phyloP scores from a whole-genome alignment of 2,888 invertebrate genomes.

The Acleris emargana region DNA sequence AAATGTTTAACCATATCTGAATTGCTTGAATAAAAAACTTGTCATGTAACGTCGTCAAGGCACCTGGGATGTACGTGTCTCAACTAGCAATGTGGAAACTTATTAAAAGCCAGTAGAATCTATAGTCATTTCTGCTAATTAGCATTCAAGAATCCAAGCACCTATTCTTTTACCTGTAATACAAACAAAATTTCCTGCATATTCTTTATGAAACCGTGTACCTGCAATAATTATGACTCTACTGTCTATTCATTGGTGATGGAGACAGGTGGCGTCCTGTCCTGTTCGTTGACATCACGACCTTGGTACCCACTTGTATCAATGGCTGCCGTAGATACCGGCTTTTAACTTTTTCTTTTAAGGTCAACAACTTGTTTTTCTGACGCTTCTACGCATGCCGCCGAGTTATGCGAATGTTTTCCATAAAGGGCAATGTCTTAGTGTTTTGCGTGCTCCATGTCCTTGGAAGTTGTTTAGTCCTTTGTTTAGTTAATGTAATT shows the following conservation, averaged over 20 bases:
- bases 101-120: neutral
- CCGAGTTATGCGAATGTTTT: constrained; percentile 28
- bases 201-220: constrained; percentile 47
- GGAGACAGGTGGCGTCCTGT: constrained; percentile 76
- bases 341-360: constrained; percentile 65
- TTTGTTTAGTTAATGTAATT: constrained; percentile 18
- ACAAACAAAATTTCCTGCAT: constrained; percentile 36
- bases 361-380: constrained; percentile 59
- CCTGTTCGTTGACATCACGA: constrained; percentile 74
- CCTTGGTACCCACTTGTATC: constrained; percentile 72
- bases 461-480: constrained; percentile 22
- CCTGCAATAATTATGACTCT: constrained; percentile 53
- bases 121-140: constrained; percentile 39
- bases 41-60: neutral
- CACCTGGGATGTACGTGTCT: constrained; percentile 20
- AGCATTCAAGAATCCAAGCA: constrained; percentile 44
- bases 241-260: constrained; percentile 56
- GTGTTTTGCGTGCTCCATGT: constrained; percentile 22
- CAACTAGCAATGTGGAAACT: constrained; percentile 1
- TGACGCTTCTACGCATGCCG: constrained; percentile 35
- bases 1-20: constrained; percentile 8
- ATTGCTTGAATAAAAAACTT: constrained; percentile 5
- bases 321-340: constrained; percentile 66
- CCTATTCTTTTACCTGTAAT: constrained; percentile 48
- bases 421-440: constrained; percentile 34